Base-by-base conservation (phyloP, 2,888 invertebrate species). In the Acanthoscelides obtectus region DNA sequence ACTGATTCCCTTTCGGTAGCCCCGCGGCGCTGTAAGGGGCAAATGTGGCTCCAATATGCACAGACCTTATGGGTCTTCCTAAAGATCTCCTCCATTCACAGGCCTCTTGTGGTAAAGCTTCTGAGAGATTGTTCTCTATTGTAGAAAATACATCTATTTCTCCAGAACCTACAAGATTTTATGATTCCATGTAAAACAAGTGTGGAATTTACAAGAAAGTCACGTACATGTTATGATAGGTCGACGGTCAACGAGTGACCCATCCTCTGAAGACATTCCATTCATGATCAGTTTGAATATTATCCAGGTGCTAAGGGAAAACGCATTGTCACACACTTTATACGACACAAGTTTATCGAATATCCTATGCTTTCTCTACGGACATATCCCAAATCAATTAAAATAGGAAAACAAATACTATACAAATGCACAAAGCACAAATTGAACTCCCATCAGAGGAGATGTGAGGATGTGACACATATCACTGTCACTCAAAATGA, bases 41-140 rank as follows among this genome's bases (percentile, higher is more conserved):
- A 84, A 96, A 95, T 72, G 90, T 91, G 8, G 93, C 94, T 79
- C 94, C 93, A 71, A 97, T 88, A 80, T 92, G 92, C 64, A 98
- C 95, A 80, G 92, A 91, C 83, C 95, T 94, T 5, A 94, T 90
- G 17, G 94, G 93, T 72, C 97, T 89, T 25, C 97, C 96, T 81
- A 94, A 94, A 0, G 96, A 94, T 75, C 97, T 90, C 77, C 94
- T 90, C 97, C 97, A 98, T 86, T 98, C 98, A 78, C 93, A 93
- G 0, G 93, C 89, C 83, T 97, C 97, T 81, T 93, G 90, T 0
- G 97, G 95, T 76, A 98, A 90, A 3, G 94, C 92, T 78, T 93
- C 91, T 17, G 91, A 87, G 70, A 97, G 87, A 76, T 91, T 91
- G 70, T 92, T 89, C 84, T 94, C 93, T 80, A 97, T 86, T n/a